Percentiles rank a stretch among this genome's conserved stretches.
phyloP scores from a whole-genome alignment of 2,113 vertebrate species.

The Anarhynchus alexandrinus region DNA sequence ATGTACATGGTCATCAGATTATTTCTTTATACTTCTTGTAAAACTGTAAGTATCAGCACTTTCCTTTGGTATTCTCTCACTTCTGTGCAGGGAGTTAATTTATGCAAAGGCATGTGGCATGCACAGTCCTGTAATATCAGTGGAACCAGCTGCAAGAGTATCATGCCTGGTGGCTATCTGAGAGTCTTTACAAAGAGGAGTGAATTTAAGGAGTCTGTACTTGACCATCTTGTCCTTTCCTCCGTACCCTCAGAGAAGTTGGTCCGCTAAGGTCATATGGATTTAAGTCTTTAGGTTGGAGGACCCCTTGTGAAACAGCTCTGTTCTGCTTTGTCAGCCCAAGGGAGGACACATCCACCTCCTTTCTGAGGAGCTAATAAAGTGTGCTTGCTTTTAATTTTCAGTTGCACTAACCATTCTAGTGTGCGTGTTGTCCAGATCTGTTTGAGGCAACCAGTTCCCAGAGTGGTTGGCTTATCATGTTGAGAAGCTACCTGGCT shows the following conservation, averaged over 20 bases:
- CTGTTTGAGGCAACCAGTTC: background rate
- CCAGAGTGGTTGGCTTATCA: background rate
- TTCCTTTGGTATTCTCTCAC: background rate
- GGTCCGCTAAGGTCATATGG: background rate
- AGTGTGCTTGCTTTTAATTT: background rate
- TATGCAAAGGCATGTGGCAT: background rate
- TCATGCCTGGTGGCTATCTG: background rate
- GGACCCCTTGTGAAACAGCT: background rate
- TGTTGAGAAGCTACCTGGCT: background rate
- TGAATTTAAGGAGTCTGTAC: background rate
- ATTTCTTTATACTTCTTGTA: background rate
- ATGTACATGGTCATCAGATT: background rate
- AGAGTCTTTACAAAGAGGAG: background rate
- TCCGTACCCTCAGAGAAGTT: background rate
- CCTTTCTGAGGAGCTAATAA: background rate
- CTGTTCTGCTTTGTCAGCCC: background rate
- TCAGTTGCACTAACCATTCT: background rate
- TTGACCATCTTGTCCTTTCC: background rate
- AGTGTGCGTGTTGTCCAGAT: background rate
- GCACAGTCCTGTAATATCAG: background rate
- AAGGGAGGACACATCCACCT: background rate
- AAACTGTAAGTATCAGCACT: background rate
- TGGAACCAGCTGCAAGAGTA: background rate
- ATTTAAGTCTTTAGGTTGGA: background rate
- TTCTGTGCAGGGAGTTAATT: background rate